These are phyloP conservation scores for Anthoscopus minutus DNA, from an alignment of 2,113 vertebrate genomes.

Conservation along the genomic window DNA sequence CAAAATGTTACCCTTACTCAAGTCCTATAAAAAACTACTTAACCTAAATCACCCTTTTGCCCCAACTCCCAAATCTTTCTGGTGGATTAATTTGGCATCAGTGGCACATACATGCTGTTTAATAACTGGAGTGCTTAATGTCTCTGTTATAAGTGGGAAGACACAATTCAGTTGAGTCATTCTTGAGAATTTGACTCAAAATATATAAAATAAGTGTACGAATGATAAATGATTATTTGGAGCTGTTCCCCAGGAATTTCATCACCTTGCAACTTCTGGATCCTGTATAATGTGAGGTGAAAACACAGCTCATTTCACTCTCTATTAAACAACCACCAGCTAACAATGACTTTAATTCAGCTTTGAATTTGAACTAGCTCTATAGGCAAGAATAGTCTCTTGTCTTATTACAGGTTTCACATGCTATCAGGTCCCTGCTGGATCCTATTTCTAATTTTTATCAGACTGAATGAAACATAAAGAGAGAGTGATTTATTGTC, in stretches of 20 bases:
- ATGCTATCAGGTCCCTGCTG: conserved; percentile 6
- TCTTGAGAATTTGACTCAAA: not conserved
- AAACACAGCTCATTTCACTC: conserved; percentile 1
- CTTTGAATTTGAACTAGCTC: conserved; percentile 16
- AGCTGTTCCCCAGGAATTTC: not conserved
- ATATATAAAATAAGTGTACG: not conserved
- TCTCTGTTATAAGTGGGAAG: not conserved
- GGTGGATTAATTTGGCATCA: not conserved
- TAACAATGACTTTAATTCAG: conserved; percentile 40
- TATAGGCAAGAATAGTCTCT: conserved; percentile 6
- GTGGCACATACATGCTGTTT: not conserved
- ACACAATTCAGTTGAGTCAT: not conserved
- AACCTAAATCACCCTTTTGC: not conserved
- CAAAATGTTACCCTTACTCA: not conserved
- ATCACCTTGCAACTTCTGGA: not conserved
- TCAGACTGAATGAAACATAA: conserved; percentile 29
- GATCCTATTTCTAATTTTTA: conserved; percentile 42
- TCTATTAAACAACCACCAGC: not conserved
- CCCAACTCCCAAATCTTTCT: not conserved
- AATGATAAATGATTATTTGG: not conserved
- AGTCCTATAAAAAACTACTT: not conserved
- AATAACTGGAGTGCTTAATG: not conserved
- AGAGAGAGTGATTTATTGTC: conserved; percentile 20
- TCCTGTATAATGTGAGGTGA: not conserved
- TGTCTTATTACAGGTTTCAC: conserved; percentile 34